These are phyloP conservation scores for Drosophila kanapiae DNA, from an alignment of 1,140 invertebrate genomes.

Conservation along the genomic window DNA sequence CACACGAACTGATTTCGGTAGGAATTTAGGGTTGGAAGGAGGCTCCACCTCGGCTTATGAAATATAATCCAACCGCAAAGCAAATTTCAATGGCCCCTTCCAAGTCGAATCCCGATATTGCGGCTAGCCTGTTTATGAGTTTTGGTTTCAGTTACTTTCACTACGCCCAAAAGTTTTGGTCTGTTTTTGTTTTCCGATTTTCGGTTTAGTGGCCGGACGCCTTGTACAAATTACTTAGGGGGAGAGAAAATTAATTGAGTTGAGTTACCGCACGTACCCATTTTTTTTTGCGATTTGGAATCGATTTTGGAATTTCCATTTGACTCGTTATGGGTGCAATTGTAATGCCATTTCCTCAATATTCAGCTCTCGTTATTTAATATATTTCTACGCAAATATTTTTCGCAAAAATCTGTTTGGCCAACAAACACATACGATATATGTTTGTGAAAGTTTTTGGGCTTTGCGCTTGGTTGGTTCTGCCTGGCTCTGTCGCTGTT, in stretches of 20 bases:
- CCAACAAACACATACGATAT: conserved; percentile 7
- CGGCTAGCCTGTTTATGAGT: conserved; percentile 8
- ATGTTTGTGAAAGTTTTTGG: conserved; percentile 42
- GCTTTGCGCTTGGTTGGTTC: conserved; percentile 29
- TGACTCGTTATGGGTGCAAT: conserved; percentile 7
- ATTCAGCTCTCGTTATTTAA: conserved; percentile 22
- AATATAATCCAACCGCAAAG: conserved; percentile 46
- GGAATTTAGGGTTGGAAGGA: background rate
- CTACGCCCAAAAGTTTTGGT: conserved; percentile 6
- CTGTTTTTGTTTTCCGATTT: conserved; percentile 27
- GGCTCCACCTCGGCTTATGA: background rate
- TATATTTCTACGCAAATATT: conserved; percentile 30
- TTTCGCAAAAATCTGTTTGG: conserved; percentile 23
- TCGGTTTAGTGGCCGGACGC: conserved; percentile 7
- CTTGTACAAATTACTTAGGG: conserved; percentile 25
- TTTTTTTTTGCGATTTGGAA: no score
- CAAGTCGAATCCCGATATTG: background rate
- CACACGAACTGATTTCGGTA: conserved; percentile 15
- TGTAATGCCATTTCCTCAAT: conserved; percentile 2
- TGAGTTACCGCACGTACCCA: background rate
- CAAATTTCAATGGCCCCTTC: conserved; percentile 9
- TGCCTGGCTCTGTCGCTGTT: background rate
- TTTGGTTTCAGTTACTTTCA: conserved; percentile 20
- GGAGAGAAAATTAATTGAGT: conserved; percentile 26
- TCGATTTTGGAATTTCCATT: conserved; percentile 17